Evolutionary conservation across 37 sponge, comb jelly and placozoan species (phyloP).

Genomic region (Cladorhizidae sp.): DNA sequence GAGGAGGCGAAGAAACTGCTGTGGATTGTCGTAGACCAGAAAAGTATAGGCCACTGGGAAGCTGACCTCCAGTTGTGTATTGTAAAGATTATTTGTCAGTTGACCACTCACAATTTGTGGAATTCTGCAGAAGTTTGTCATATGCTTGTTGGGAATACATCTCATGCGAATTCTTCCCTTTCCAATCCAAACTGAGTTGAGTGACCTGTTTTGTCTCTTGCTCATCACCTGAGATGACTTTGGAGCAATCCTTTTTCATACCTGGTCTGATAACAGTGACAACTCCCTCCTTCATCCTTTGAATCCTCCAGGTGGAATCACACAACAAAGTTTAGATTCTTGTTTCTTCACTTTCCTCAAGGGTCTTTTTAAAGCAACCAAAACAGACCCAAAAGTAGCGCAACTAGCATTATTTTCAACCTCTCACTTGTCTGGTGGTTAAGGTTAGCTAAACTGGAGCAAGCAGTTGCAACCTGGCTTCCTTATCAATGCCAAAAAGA

Average conservation of each 20-base stretch:
- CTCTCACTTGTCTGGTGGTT: no score
- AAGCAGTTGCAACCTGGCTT: no score
- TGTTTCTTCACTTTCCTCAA: no score
- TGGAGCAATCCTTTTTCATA: conserved; percentile 12
- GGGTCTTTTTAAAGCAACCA: no score
- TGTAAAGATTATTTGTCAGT: conserved; percentile 32
- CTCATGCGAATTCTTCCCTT: not conserved
- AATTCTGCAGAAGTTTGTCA: not conserved
- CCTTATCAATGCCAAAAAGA: no score
- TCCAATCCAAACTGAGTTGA: not conserved
- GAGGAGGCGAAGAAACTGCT: conserved; percentile 35
- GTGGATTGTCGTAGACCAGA: not conserved
- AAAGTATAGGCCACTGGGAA: conserved; percentile 39
- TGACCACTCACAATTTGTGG: not conserved
- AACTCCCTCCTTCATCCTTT: conserved; percentile 9
- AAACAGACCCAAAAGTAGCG: no score
- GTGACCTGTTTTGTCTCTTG: not conserved
- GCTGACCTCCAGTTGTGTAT: conserved; percentile 3
- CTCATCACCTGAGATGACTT: not conserved
- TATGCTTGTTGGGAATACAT: not conserved
- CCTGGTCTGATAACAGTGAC: conserved; percentile 14
- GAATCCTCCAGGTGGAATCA: not conserved
- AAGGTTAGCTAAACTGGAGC: no score
- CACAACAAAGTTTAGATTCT: not conserved
- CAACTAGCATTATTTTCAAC: no score